A percentile compares a stretch with the other conserved stretches of the same genome.
These are phyloP conservation scores for Muricea muricata DNA, from an alignment of 92 coral and sea anemone species.

Conservation along the genomic window DNA sequence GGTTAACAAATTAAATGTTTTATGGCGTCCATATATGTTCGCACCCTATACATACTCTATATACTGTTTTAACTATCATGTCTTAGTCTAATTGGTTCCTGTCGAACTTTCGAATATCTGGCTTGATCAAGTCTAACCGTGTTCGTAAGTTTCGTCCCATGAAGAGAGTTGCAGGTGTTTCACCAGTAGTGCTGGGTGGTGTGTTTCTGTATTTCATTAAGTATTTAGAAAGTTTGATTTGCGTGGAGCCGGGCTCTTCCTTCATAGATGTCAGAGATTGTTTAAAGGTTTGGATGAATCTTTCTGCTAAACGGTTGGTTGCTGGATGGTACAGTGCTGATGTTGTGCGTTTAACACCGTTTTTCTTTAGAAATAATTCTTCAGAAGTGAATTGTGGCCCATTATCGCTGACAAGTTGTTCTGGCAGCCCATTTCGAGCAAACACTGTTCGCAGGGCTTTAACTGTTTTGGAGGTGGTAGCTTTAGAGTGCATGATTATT, in stretches of 20 bases:
- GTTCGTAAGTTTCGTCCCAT: background rate
- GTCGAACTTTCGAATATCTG: background rate
- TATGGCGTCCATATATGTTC: no score
- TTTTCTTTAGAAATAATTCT: conserved; percentile 53
- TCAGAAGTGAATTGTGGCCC: conserved; percentile 52
- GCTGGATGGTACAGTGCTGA: conserved; percentile 69
- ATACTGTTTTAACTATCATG: no score
- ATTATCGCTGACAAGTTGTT: no score
- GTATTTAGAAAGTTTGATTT: no score
- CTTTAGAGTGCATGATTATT: no score
- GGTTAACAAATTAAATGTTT: no score
- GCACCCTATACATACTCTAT: no score
- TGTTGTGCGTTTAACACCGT: conserved; percentile 49
- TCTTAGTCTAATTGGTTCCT: no score
- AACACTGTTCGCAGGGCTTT: background rate
- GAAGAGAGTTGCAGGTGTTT: background rate
- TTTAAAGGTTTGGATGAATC: background rate
- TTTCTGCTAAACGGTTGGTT: conserved; percentile 54
- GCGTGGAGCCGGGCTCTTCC: background rate
- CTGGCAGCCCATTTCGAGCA: no score
- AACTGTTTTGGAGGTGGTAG: background rate
- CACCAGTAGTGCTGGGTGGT: background rate
- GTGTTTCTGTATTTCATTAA: background rate
- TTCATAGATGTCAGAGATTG: no score
- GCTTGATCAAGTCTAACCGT: background rate